Conservation (phyloP, 2,797 vertebrate species). For the Chanos chanos region DNA sequence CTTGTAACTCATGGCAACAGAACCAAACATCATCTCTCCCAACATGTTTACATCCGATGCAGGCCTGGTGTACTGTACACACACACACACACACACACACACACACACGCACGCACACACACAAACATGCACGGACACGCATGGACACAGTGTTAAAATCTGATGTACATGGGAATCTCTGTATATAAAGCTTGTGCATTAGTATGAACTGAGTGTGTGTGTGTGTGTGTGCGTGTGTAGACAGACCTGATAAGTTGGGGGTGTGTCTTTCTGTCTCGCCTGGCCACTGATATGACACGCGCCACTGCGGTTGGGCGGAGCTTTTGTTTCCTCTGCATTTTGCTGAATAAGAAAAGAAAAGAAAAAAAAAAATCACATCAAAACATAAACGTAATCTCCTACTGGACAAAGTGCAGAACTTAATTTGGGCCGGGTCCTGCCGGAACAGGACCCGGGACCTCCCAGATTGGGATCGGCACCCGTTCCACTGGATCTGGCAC, state of each 20-base stretch:
- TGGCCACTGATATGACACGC: constrained; percentile 36
- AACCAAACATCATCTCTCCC: constrained; percentile 89
- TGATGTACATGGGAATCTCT: no score
- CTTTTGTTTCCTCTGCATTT: constrained; percentile 36
- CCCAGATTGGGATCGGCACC: no score
- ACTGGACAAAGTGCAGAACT: no score
- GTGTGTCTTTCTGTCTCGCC: constrained; percentile 31
- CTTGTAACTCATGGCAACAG: constrained; percentile 85
- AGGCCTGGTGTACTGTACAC: constrained; percentile 75
- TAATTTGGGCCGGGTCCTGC: no score
- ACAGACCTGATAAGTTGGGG: constrained; percentile 45
- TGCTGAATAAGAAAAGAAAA: constrained; percentile 9
- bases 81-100: not conserved
- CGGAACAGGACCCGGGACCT: no score
- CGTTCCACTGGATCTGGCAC: no score
- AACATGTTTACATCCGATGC: constrained; percentile 85
- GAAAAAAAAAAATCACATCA: not conserved
- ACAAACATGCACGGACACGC: no score
- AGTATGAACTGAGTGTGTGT: not conserved
- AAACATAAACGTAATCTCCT: not conserved
- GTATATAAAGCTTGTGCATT: no score
- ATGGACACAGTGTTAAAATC: no score
- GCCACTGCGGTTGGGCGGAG: constrained; percentile 21
- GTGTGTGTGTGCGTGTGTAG: not conserved
- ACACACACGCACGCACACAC: not conserved